These are phyloP conservation scores for Oenanthe oenanthe DNA, from an alignment of 2,113 vertebrate species.

Conservation along the genomic window DNA sequence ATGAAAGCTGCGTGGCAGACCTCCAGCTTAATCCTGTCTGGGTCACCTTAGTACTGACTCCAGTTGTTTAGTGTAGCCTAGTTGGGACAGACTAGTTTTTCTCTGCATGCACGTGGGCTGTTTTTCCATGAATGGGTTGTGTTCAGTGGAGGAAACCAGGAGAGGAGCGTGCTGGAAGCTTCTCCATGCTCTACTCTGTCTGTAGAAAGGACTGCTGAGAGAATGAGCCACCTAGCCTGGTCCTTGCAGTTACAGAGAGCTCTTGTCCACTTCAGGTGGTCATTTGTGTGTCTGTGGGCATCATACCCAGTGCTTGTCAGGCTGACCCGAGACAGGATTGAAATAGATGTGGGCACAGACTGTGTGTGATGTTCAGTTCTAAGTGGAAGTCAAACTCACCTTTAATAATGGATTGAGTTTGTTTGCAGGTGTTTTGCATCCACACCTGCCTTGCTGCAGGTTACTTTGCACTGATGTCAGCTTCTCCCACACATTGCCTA, in stretches of 20 bases:
- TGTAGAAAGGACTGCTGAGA: background rate
- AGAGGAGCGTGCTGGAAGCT: background rate
- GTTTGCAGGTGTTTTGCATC: background rate
- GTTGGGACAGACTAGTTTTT: background rate
- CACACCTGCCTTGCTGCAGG: background rate
- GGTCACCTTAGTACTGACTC: background rate
- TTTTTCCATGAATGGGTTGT: background rate
- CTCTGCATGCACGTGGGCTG: background rate
- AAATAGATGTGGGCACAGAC: background rate
- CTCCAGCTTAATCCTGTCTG: background rate
- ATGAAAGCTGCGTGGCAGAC: background rate
- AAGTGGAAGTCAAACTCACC: background rate
- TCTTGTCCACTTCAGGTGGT: background rate
- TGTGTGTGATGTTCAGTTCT: background rate
- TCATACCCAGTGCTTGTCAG: background rate
- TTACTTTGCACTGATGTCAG: background rate
- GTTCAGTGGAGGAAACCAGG: background rate
- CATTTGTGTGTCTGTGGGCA: background rate
- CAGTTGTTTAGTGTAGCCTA: background rate
- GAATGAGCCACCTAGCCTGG: background rate
- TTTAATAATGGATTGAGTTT: background rate
- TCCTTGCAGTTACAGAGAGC: background rate
- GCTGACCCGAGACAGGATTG: background rate
- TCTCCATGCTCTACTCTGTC: background rate
- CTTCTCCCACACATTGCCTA: background rate